Evolutionary conservation across 2,113 vertebrate species (phyloP).

Genomic region (Hippolais icterina): DNA sequence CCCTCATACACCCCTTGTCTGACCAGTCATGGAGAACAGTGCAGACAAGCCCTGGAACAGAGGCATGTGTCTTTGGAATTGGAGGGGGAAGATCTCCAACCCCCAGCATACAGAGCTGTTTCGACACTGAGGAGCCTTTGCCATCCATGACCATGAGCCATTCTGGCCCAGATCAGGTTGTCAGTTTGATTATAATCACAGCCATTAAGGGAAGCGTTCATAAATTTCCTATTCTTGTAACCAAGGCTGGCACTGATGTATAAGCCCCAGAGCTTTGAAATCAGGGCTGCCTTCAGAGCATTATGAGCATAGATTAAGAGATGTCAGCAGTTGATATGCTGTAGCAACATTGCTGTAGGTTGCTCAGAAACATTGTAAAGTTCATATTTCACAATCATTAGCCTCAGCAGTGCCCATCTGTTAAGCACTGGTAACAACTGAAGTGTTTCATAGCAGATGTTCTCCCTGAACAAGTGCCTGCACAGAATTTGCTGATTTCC

Average conservation of each 20-base stretch:
- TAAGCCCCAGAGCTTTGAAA: background rate
- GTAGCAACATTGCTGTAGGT: background rate
- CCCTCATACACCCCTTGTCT: background rate
- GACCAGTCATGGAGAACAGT: background rate
- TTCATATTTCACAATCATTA: constrained; percentile 24
- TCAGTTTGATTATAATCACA: background rate
- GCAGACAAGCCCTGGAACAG: background rate
- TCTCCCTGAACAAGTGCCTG: constrained; percentile 20
- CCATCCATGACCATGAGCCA: background rate
- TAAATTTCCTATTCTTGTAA: background rate
- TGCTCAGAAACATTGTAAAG: background rate
- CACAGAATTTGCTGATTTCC: constrained; percentile 4
- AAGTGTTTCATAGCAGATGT: constrained; percentile 44
- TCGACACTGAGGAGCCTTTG: background rate
- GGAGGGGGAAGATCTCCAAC: background rate
- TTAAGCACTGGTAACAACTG: background rate
- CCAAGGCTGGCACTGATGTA: background rate
- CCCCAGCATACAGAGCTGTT: background rate
- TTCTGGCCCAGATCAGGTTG: background rate
- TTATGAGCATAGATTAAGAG: background rate
- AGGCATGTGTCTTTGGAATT: background rate
- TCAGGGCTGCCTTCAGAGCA: background rate
- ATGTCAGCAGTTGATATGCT: background rate
- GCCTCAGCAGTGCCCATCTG: constrained; percentile 29
- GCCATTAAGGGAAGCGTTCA: background rate